Percentiles rank a stretch among this genome's conserved stretches.
Evolutionary conservation across 30 jellyfish, hydroid and myxozoan genomes (phyloP).

Genomic region (Morbakka virulenta): DNA sequence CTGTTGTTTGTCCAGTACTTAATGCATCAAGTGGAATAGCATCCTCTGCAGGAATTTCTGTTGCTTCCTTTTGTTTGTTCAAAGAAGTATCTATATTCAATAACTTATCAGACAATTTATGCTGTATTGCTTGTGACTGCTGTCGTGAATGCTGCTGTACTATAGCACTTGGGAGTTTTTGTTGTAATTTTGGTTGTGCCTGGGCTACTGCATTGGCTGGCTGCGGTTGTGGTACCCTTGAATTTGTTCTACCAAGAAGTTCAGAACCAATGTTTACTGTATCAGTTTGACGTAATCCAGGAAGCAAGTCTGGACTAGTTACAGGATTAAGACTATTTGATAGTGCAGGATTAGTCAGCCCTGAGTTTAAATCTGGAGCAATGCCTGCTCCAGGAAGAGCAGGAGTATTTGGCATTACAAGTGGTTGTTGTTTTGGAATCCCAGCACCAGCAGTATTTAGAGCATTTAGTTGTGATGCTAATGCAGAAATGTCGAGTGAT

Average conservation of each 20-base stretch:
- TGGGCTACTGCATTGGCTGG: not conserved
- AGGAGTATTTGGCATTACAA: not conserved
- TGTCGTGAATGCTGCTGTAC: too few species aligned
- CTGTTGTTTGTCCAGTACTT: not conserved
- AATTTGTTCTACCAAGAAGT: too few species aligned
- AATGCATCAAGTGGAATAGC: not conserved
- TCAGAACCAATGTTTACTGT: not conserved
- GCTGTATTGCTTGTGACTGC: not conserved
- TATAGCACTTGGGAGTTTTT: not conserved
- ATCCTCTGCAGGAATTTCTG: not conserved
- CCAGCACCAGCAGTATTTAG: not conserved
- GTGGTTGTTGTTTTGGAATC: not conserved
- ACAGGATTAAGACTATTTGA: not conserved
- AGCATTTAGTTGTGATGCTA: not conserved
- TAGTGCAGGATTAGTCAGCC: not conserved
- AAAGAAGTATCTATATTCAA: not conserved
- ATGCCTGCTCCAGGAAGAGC: not conserved
- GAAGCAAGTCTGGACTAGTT: not conserved
- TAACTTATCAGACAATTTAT: not conserved
- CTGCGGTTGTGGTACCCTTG: not conserved
- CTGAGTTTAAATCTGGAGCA: not conserved
- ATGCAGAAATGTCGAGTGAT: not conserved
- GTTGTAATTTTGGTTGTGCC: not conserved
- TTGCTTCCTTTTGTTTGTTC: not conserved
- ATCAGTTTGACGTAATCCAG: not conserved